These are phyloP conservation scores for Callinectes sapidus DNA, from an alignment of 2,888 invertebrate species.

Conservation along the genomic window DNA sequence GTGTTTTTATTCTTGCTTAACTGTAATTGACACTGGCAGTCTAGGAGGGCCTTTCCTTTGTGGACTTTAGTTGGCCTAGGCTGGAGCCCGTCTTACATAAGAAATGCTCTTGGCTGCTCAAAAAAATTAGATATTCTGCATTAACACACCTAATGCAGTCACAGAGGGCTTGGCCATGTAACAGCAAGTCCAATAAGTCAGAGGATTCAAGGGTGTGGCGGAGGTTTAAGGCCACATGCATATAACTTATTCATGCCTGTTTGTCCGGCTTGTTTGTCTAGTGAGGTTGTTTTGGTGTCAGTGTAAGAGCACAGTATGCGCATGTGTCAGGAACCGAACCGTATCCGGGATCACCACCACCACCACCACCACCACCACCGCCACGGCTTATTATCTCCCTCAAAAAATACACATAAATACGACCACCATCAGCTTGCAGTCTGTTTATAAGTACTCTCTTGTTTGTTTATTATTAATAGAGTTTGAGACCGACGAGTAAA, in stretches of 20 bases:
- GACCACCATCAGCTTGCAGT: not conserved
- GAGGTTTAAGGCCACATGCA: not conserved
- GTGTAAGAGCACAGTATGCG: not conserved
- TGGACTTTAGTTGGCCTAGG: no score
- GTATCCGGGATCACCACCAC: not conserved
- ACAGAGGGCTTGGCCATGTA: not conserved
- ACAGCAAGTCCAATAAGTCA: not conserved
- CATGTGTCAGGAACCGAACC: not conserved
- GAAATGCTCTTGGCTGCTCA: not conserved
- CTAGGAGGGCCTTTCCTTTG: no score
- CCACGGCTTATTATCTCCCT: not conserved
- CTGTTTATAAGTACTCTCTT: not conserved
- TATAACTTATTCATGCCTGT: not conserved
- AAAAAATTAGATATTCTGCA: not conserved
- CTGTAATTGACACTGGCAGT: no score
- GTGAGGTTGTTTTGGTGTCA: not conserved
- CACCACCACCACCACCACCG: not conserved
- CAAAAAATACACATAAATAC: not conserved
- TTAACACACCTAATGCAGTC: not conserved
- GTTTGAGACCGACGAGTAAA: not conserved
- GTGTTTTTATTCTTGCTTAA: no score
- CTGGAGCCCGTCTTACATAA: no score
- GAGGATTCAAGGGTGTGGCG: not conserved
- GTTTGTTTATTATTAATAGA: not conserved
- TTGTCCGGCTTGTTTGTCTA: not conserved